phyloP scores from a whole-genome alignment of 2,888 invertebrate species.

The Oegoconia quadripuncta region DNA sequence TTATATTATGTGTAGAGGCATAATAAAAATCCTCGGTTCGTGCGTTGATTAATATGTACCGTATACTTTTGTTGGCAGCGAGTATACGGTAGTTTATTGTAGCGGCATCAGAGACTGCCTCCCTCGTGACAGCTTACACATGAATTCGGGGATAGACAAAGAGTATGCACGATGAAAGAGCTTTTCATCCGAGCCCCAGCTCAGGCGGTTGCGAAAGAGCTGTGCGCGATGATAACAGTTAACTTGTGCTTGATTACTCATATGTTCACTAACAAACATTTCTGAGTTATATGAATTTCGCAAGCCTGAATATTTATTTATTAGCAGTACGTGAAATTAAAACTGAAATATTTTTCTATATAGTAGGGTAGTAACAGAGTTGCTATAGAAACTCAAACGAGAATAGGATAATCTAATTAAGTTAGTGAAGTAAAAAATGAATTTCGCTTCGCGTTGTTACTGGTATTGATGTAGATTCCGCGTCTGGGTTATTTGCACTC shows the following conservation, averaged over 20 bases:
- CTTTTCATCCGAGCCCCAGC: conserved; percentile 45
- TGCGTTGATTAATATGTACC: conserved; percentile 7
- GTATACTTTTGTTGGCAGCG: conserved; percentile 27
- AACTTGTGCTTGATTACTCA: conserved; percentile 33
- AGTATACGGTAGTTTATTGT: conserved; percentile 54
- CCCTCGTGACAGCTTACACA: conserved; percentile 53
- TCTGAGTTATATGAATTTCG: background rate
- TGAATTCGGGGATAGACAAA: conserved; percentile 63
- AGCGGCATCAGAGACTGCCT: conserved; percentile 42
- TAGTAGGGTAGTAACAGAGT: too few species aligned
- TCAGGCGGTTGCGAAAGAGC: conserved; percentile 38
- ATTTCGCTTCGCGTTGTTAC: conserved; percentile 9
- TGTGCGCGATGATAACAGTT: conserved; percentile 49
- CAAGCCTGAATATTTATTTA: too few species aligned
- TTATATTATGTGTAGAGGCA: too few species aligned
- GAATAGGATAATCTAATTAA: background rate
- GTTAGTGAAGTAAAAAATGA: conserved; percentile 3
- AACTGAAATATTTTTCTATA: too few species aligned
- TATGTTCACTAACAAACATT: background rate
- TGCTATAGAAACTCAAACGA: too few species aligned
- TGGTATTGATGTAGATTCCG: conserved; percentile 38
- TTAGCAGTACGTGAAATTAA: too few species aligned
- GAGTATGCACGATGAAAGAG: conserved; percentile 56
- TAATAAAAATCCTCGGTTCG: background rate
- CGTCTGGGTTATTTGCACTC: conserved; percentile 52